A percentile compares a stretch with the other conserved stretches of the same genome.
Evolutionary conservation across 2,797 vertebrate species (phyloP).

Genomic region (Hoplostethus atlanticus): DNA sequence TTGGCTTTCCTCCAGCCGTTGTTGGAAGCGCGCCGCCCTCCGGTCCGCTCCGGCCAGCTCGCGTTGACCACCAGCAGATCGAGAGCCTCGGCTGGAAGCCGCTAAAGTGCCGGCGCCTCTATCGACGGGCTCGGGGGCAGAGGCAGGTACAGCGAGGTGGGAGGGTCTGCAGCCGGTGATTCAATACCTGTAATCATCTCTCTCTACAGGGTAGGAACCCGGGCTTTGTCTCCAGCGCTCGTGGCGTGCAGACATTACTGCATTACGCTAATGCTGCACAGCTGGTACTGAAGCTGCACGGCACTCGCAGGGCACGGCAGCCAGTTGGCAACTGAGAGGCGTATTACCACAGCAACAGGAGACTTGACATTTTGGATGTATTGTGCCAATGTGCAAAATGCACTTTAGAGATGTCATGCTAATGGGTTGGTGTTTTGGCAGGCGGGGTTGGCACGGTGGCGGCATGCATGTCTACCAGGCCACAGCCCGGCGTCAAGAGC

Average conservation of each 20-base stretch:
- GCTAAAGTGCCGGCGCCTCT: slow-evolving; percentile 27
- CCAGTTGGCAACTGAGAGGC: slow-evolving; percentile 68
- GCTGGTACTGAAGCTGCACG: slow-evolving; percentile 58
- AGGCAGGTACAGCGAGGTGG: slow-evolving; percentile 16
- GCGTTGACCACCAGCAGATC: slow-evolving; percentile 42
- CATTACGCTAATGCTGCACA: slow-evolving; percentile 68
- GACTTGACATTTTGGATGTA: slow-evolving; percentile 74
- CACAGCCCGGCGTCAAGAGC: slow-evolving; percentile 47
- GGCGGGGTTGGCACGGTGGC: slow-evolving; percentile 29
- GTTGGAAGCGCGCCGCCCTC: slow-evolving; percentile 66
- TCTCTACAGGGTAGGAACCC: too few relatives aligned
- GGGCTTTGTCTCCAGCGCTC: slow-evolving; percentile 37
- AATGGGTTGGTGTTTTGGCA: slow-evolving; percentile 73
- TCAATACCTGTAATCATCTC: slow-evolving; percentile 20
- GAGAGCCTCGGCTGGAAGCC: slow-evolving; percentile 20
- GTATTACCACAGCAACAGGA: slow-evolving; percentile 77
- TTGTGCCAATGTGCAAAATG: slow-evolving; percentile 70
- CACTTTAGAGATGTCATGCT: slow-evolving; percentile 71
- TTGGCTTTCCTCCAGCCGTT: slow-evolving; percentile 83
- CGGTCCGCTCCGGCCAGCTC: slow-evolving; percentile 25
- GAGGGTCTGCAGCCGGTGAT: slow-evolving; percentile 16
- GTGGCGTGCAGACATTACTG: slow-evolving; percentile 57
- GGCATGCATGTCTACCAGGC: slow-evolving; percentile 51
- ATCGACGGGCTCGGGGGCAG: slow-evolving; percentile 15
- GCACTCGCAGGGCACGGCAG: slow-evolving; percentile 39